Evolutionary conservation across 2,888 invertebrate species (phyloP), one percentile per base, ranked within the genome.

Genomic region (Tenthredo notha): DNA sequence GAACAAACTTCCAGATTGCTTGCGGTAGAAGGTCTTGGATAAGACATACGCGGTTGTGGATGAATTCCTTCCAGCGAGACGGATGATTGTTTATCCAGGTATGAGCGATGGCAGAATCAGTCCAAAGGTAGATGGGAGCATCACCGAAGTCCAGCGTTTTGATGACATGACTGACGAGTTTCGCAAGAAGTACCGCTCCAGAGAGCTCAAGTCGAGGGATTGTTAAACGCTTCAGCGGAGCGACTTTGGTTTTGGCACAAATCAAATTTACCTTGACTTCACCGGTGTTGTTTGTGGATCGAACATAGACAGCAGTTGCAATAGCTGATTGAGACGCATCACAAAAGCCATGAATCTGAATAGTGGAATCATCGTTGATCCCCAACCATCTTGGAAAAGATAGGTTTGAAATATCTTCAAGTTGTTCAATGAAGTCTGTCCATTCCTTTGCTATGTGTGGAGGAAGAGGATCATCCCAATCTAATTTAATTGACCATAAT

Each of bases 131-230:
- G n/a, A 67, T 29, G 2, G 40, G 18, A 10, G 25, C 15, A 6
- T 33, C 37, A 0, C 54, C n/a, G 6, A 78, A 2, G 9, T 84
- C 4, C 0, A 82, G 54, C 0, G 54, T 25, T 0, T 47, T n/a
- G 18, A 43, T 18, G n/a, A 47, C 1, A 1, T 74, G 72, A 47
- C 6, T 6, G 47, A 85, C 21, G n/a, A 87, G 47, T 7, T 75
- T 84, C 2, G 84, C 5, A 6, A 65, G 61, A 21, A 86, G 74
- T 12, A 85, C 33, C 10, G 85, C 85, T 12, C 80, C 86, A 37
- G 84, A 85, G 0, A 86, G 75, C 67, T 86, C 86, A 4, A 87
- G 40, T 67, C 87, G 67, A 4, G 86, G 86, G 54, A 87, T 67
- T 4, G 85, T 72, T n/a, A 83, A 40, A n/a, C 33, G 15, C 33